Evolutionary conservation across 2,888 invertebrate genomes (phyloP).

Genomic region (Meteorus cinctellus): DNA sequence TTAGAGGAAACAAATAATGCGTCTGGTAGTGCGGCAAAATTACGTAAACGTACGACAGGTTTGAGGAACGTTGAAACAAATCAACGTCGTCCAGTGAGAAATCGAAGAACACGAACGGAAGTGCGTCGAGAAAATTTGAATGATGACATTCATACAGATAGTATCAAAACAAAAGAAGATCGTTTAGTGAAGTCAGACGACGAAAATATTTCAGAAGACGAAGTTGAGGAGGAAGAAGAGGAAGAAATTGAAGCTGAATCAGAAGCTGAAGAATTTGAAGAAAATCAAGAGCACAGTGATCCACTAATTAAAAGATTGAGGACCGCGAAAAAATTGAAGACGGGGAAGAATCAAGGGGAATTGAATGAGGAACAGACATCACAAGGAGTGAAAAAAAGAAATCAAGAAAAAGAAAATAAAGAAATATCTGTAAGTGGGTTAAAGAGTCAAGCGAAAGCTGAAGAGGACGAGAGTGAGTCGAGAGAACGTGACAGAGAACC

Average conservation of each 20-base stretch:
- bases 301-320: slow-evolving; percentile 63
- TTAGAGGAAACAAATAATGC: slow-evolving; percentile 67
- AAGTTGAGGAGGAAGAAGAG: slow-evolving; percentile 39
- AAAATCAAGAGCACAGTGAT: slow-evolving; percentile 53
- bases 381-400: slow-evolving; percentile 39
- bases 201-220: slow-evolving; percentile 43
- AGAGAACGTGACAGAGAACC: slow-evolving; percentile 70
- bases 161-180: slow-evolving; percentile 43
- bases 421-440: background rate
- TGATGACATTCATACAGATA: slow-evolving; percentile 39
- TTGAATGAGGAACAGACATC: slow-evolving; percentile 35
- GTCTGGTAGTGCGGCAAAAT: slow-evolving; percentile 62
- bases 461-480: slow-evolving; percentile 58
- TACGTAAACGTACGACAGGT: slow-evolving; percentile 62
- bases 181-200: slow-evolving; percentile 43
- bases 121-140: slow-evolving; percentile 44
- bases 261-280: slow-evolving; percentile 39
- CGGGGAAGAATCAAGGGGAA: slow-evolving; percentile 47
- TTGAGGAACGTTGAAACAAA: slow-evolving; percentile 58
- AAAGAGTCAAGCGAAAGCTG: slow-evolving; percentile 39
- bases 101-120: slow-evolving; percentile 44
- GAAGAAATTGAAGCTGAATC: slow-evolving; percentile 48
- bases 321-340: slow-evolving; percentile 59
- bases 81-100: slow-evolving; percentile 59
- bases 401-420: slow-evolving; percentile 20